These are phyloP conservation scores for Caenorhabditis imperialis DNA, from an alignment of 2,888 invertebrate genomes.

Conservation along the genomic window DNA sequence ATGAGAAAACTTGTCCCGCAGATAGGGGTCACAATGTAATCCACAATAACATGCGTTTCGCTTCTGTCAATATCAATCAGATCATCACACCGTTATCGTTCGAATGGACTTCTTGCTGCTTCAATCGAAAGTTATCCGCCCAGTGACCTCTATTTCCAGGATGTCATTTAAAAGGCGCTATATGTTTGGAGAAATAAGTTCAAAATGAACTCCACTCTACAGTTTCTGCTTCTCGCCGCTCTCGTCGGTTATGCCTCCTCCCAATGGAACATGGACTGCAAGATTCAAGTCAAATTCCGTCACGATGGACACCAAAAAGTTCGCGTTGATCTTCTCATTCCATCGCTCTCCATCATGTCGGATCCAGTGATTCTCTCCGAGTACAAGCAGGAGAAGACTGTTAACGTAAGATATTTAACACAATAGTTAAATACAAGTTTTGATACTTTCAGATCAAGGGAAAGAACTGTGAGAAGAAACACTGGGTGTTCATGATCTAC, in stretches of 20 bases:
- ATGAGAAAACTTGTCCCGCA: no score
- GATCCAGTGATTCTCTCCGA: conserved; percentile 51
- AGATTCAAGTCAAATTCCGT: conserved; percentile 54
- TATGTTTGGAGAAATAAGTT: background rate
- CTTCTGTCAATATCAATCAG: conserved; percentile 25
- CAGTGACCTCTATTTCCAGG: conserved; percentile 45
- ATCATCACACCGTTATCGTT: conserved; percentile 48
- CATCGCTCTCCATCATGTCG: conserved; percentile 51
- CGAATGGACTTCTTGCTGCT: conserved; percentile 33
- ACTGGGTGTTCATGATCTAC: conserved; percentile 60
- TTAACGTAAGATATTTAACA: conserved; percentile 33
- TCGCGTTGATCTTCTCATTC: conserved; percentile 53
- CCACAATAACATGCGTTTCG: conserved; percentile 12
- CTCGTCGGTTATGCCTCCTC: conserved; percentile 32
- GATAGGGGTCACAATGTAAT: background rate
- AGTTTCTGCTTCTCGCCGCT: conserved; percentile 35
- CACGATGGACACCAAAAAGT: conserved; percentile 48
- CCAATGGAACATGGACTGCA: conserved; percentile 49
- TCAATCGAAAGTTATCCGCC: conserved; percentile 50
- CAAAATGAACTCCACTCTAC: conserved; percentile 50
- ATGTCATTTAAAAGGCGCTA: conserved; percentile 34
- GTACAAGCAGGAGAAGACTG: conserved; percentile 48
- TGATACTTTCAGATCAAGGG: conserved; percentile 46
- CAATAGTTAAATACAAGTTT: background rate
- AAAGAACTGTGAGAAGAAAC: conserved; percentile 60